Evolutionary conservation across 2,888 invertebrate genomes (phyloP).

Genomic region (Aphidoletes aphidimyza): DNA sequence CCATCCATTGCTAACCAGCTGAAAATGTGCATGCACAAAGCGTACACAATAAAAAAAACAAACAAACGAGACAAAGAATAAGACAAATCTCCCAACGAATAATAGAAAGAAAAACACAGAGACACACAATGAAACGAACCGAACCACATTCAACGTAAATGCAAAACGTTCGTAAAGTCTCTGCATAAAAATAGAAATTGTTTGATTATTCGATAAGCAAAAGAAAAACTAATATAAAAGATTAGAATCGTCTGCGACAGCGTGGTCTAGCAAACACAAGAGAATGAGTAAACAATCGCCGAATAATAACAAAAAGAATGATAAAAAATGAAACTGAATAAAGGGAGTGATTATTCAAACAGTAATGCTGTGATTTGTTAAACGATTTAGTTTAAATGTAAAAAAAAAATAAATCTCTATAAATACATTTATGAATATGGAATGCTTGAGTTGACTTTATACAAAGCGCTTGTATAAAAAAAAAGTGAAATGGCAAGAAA

Average conservation of each 20-base stretch:
- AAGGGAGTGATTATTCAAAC: conserved; percentile 56
- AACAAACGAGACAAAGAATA: too few relatives aligned
- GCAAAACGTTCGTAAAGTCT: too few relatives aligned
- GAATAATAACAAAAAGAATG: background rate
- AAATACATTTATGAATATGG: conserved; percentile 3
- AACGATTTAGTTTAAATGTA: conserved; percentile 64
- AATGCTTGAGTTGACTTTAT: too few relatives aligned
- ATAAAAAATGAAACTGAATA: background rate
- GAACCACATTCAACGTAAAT: background rate
- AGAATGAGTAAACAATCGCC: background rate
- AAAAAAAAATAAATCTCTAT: conserved; percentile 55
- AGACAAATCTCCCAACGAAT: conserved; percentile 1
- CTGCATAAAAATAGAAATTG: background rate
- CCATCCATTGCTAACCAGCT: background rate
- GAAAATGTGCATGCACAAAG: background rate
- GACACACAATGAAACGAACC: too few relatives aligned
- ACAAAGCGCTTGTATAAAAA: background rate
- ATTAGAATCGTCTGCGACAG: conserved; percentile 14
- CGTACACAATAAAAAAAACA: conserved; percentile 27
- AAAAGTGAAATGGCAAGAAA: background rate
- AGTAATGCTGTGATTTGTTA: conserved; percentile 61
- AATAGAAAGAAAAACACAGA: background rate
- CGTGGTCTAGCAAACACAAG: background rate
- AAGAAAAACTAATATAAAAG: background rate
- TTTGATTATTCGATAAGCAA: background rate